Evolutionary conservation across 2,888 invertebrate species (phyloP).

Genomic region (Andrena bicolor): DNA sequence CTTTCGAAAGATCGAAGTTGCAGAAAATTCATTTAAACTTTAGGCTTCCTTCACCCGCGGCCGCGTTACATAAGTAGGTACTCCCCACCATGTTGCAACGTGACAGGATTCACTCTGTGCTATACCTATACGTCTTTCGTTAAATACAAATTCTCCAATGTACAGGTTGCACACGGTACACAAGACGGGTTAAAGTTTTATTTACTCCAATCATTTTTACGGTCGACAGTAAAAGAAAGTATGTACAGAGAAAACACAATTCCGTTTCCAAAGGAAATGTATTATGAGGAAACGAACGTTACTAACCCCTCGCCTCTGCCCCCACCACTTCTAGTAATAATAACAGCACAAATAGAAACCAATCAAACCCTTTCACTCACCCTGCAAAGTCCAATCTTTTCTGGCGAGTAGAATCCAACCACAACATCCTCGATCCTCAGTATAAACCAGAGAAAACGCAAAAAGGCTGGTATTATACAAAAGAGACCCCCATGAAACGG

Average conservation of each 20-base stretch:
- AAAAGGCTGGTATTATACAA: neutral
- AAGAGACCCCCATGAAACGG: neutral
- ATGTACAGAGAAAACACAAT: too few species aligned
- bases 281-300: too few species aligned
- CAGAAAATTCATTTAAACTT: conserved; percentile 36
- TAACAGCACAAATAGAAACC: too few species aligned
- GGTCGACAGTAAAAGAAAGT: too few species aligned
- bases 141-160: too few species aligned
- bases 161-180: too few species aligned
- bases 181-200: too few species aligned
- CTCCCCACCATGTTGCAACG: neutral
- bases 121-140: neutral
- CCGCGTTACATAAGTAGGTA: neutral
- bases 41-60: neutral
- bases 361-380: neutral
- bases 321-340: too few species aligned
- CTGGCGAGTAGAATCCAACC: neutral
- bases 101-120: neutral
- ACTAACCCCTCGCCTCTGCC: too few species aligned
- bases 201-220: too few species aligned
- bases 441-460: neutral
- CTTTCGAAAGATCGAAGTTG: conserved; percentile 37
- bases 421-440: neutral
- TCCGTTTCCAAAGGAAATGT: too few species aligned
- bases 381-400: neutral